Conservation (phyloP, 2,113 vertebrate species). For the Poicephalus gulielmi region DNA sequence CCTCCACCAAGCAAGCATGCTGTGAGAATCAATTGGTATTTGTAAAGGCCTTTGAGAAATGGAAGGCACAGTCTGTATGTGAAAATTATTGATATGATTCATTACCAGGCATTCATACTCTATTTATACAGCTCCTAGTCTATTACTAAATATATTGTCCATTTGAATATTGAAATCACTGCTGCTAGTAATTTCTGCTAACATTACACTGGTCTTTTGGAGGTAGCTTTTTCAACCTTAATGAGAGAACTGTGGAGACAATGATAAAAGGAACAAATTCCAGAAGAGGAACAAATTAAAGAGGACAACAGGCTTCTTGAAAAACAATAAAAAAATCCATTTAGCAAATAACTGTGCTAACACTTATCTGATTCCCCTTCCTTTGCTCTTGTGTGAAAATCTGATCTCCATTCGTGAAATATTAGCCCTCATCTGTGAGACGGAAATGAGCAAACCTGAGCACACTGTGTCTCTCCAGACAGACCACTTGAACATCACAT, state of each 20-base stretch:
- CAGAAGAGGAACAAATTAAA: constrained; percentile 17
- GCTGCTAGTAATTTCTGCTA: constrained; percentile 60
- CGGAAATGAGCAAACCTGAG: not conserved
- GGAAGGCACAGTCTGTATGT: constrained; percentile 55
- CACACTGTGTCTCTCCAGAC: not conserved
- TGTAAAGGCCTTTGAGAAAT: constrained; percentile 59
- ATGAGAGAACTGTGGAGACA: constrained; percentile 41
- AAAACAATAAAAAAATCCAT: constrained; percentile 43
- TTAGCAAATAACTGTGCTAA: constrained; percentile 38
- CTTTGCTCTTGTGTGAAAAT: not conserved
- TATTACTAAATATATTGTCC: constrained; percentile 50
- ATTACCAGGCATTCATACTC: constrained; percentile 67
- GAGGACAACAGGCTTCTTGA: constrained; percentile 22
- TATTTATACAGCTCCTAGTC: constrained; percentile 61
- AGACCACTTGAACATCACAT: not conserved
- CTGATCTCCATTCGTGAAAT: not conserved
- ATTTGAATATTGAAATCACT: constrained; percentile 58
- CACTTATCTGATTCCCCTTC: not conserved
- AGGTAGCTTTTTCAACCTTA: constrained; percentile 36
- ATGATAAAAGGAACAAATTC: constrained; percentile 38
- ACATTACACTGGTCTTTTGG: constrained; percentile 33
- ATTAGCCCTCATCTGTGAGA: not conserved
- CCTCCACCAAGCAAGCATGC: constrained; percentile 37
- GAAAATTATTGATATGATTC: constrained; percentile 73
- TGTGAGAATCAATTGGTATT: constrained; percentile 62